Conservation (phyloP, 2,113 vertebrate genomes). For the Limnothrissa miodon region DNA sequence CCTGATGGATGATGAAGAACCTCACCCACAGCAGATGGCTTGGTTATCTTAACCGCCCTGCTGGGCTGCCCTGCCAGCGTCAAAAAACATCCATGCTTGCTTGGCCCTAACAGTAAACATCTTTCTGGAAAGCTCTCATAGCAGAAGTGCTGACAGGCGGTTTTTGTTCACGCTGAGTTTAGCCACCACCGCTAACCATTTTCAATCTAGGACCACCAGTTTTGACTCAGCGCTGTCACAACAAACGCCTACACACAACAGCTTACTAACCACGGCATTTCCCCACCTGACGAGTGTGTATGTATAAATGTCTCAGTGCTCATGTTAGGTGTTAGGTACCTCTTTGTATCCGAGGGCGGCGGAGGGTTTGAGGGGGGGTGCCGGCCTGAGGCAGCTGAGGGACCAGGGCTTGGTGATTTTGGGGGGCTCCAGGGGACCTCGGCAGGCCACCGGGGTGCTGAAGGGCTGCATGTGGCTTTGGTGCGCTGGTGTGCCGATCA, state of each 20-base stretch:
- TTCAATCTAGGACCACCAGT: not conserved
- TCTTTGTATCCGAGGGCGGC: conserved; percentile 97
- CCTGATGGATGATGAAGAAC: not conserved
- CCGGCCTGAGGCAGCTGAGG: conserved; percentile 93
- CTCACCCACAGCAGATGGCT: not conserved
- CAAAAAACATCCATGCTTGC: not conserved
- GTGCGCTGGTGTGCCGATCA: conserved; percentile 63
- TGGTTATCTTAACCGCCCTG: not conserved
- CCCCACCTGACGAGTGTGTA: not conserved
- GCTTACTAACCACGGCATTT: not conserved
- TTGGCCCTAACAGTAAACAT: not conserved
- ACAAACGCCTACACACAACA: not conserved
- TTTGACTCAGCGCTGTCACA: not conserved
- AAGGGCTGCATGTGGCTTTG: conserved; percentile 74
- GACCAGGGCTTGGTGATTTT: conserved; percentile 95
- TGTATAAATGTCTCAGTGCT: not conserved
- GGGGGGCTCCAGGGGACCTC: conserved; percentile 89
- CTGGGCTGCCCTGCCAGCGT: too few relatives aligned
- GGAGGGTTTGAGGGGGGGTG: conserved; percentile 92
- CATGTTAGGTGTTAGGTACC: conserved; percentile 71
- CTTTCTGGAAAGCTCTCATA: not conserved
- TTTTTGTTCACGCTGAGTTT: not conserved
- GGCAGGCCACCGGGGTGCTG: conserved; percentile 68
- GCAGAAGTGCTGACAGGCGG: not conserved
- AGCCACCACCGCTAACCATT: not conserved